Conservation (phyloP, 2,113 vertebrate species). For the Aramus guarauna region DNA sequence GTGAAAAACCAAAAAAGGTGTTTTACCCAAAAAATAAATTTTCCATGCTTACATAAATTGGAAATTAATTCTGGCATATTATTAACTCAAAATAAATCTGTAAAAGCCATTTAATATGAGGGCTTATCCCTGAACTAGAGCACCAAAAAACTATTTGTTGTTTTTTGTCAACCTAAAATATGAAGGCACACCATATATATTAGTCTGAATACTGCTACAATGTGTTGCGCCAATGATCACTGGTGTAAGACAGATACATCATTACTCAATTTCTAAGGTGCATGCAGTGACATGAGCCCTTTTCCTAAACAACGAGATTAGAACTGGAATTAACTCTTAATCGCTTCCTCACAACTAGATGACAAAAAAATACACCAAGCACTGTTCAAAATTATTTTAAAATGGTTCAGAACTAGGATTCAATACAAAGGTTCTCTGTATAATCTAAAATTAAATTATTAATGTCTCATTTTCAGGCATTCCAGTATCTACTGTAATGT, state of each 20-base stretch:
- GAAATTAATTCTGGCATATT: background rate
- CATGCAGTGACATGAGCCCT: background rate
- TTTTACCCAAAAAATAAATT: background rate
- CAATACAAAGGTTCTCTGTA: background rate
- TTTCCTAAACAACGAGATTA: background rate
- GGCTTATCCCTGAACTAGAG: background rate
- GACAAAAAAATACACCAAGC: background rate
- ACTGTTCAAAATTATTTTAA: background rate
- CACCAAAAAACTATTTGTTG: background rate
- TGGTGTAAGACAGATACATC: background rate
- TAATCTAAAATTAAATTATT: background rate
- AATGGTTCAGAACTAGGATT: background rate
- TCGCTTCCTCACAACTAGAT: background rate
- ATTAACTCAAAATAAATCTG: background rate
- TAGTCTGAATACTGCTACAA: background rate
- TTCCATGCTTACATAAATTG: background rate
- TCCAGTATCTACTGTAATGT: background rate
- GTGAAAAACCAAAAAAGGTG: background rate
- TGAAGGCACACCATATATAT: background rate
- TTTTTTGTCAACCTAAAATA: background rate
- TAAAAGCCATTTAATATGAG: background rate
- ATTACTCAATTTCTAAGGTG: background rate
- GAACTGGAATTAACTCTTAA: background rate
- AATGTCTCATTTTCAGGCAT: background rate
- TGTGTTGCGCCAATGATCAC: background rate